phyloP scores from a whole-genome alignment of 2,888 invertebrate genomes.

The Ochropacha duplaris region DNA sequence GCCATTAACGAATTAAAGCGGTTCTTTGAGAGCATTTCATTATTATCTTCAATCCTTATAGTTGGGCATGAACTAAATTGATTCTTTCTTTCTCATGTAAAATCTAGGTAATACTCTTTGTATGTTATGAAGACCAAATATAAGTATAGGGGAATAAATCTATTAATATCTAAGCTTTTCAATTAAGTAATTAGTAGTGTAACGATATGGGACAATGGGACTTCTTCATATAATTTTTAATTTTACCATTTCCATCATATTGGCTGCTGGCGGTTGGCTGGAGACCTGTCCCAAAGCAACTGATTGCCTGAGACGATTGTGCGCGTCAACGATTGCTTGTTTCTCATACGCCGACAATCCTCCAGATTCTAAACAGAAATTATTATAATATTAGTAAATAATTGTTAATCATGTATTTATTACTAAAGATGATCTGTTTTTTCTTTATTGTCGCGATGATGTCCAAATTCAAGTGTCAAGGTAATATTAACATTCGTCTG shows the following conservation, averaged over 20 bases:
- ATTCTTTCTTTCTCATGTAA: no score
- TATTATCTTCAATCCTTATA: no score
- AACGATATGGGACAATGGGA: neutral
- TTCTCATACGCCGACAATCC: constrained; percentile 88
- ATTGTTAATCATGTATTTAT: neutral
- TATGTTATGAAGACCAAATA: neutral
- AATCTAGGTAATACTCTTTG: neutral
- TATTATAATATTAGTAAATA: neutral
- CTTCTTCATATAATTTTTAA: neutral
- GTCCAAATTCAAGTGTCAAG: constrained; percentile 40
- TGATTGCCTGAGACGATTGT: constrained; percentile 90
- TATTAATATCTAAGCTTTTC: neutral
- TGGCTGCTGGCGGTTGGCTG: constrained; percentile 90
- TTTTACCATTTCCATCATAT: constrained; percentile 93
- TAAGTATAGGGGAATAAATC: neutral
- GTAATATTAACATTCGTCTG: constrained; percentile 37
- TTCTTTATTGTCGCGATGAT: constrained; percentile 11
- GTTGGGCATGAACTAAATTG: no score
- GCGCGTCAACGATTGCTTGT: constrained; percentile 89
- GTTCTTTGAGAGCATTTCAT: no score
- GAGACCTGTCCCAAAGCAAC: constrained; percentile 90
- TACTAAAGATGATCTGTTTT: neutral
- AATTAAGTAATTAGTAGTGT: neutral
- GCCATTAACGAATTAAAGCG: no score
- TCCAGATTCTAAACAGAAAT: constrained; percentile 79